These are phyloP conservation scores for Climacteris rufus DNA, from an alignment of 2,113 vertebrate species.

Conservation along the genomic window DNA sequence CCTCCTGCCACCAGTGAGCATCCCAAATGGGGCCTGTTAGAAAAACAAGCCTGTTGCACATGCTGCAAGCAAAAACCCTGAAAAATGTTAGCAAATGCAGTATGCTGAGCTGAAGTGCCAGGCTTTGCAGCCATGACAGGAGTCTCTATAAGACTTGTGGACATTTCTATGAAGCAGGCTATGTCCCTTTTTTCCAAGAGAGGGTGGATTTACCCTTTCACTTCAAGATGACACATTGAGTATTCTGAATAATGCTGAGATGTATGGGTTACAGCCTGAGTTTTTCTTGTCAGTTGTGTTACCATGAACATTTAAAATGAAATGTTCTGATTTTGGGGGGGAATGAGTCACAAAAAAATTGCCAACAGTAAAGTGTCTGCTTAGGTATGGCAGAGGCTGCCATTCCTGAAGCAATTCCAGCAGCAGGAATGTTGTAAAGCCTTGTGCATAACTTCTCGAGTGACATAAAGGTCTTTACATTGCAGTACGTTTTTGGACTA, in stretches of 20 bases:
- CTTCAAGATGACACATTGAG: background rate
- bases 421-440: background rate
- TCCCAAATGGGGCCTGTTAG: background rate
- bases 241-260: background rate
- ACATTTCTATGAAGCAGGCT: background rate
- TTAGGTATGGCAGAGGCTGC: background rate
- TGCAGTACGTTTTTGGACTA: background rate
- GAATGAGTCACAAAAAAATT: background rate
- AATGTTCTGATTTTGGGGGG: background rate
- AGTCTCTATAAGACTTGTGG: background rate
- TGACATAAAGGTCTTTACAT: background rate
- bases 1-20: background rate
- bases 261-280: accelerated
- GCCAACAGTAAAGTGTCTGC: background rate
- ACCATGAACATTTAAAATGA: background rate
- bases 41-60: background rate
- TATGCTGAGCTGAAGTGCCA: background rate
- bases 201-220: background rate
- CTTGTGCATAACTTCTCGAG: background rate
- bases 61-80: background rate
- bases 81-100: background rate
- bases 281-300: too few species aligned
- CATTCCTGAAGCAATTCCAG: background rate
- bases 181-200: background rate
- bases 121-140: background rate